A percentile compares a stretch with the other conserved stretches of the same genome.
Evolutionary conservation across 2,888 invertebrate species (phyloP).

Genomic region (Agriotes lineatus): DNA sequence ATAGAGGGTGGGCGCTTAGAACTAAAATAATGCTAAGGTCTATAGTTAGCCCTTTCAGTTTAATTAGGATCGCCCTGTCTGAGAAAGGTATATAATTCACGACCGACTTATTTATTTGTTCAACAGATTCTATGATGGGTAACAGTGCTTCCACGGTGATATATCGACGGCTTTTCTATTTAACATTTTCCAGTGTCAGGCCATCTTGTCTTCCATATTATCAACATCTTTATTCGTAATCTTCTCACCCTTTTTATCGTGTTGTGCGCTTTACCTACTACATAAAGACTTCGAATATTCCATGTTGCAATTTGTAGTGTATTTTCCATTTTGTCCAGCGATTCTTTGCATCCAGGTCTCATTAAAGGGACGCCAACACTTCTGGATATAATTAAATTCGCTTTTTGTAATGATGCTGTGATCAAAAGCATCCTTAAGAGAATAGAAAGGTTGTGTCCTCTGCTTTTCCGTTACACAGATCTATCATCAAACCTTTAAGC

Average conservation of each 20-base stretch:
- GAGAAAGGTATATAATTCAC: not conserved
- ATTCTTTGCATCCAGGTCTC: not conserved
- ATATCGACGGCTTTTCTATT: too few relatives aligned
- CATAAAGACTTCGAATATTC: not conserved
- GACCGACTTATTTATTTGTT: not conserved
- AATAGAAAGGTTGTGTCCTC: not conserved
- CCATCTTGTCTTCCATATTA: too few relatives aligned
- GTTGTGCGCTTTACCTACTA: not conserved
- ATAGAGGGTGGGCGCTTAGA: too few relatives aligned
- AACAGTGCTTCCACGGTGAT: too few relatives aligned
- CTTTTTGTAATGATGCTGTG: not conserved
- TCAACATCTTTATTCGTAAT: too few relatives aligned
- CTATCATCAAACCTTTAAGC: too few relatives aligned
- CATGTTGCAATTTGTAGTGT: not conserved
- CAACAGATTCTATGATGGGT: too few relatives aligned
- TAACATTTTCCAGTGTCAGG: too few relatives aligned
- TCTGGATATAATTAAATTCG: not conserved
- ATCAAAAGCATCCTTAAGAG: not conserved
- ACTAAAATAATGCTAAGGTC: not conserved
- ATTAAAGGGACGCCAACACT: not conserved
- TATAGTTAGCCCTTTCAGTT: not conserved
- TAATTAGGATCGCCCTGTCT: not conserved
- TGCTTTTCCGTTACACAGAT: not conserved
- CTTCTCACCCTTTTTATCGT: not conserved
- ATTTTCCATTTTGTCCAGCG: not conserved